Evolutionary conservation across 2,797 vertebrate species (phyloP), one percentile per base, ranked within the genome.

Genomic region (Ambastaia sidthimunki): DNA sequence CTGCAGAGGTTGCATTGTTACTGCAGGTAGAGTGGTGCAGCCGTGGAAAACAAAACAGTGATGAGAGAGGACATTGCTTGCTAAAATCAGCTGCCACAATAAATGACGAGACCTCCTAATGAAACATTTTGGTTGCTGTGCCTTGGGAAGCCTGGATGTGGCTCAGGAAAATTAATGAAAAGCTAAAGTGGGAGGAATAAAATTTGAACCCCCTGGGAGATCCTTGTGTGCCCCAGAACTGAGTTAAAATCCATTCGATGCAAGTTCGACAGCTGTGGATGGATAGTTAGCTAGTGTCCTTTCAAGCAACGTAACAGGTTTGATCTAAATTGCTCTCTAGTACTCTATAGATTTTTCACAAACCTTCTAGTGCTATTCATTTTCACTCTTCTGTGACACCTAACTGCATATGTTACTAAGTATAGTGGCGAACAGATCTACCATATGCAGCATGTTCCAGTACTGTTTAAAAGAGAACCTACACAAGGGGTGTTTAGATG

Each of bases 391-490:
- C 59, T 71, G 70, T 80, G 62, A 60, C 81, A 72, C 75, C 63
- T 34, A 66, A 84, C 91, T 90, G 89, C 87, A 86, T 86, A 83
- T 76, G 90, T 91, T 93, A 94, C 93, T 94, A 96, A 95, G 93
- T 95, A 94, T 93, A 96, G 94, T 90, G 90, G 89, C 73, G 89
- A 93, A 86, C 88, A 89, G 90, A 92, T 94, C 90, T 87, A 93
- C 93, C 91, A 92, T 93, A 89, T 92, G 93, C 90, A 94, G 95
- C 85, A 78, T 86, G 88, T 83, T 91, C 76, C 89, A 91, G 89
- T 91, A 93, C 93, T 88, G 93, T 94, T 90, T 90, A 89, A 91
- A 89, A 88, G 78, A 82, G 37, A 74, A 93, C 89, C 91, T 89
- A 92, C 88, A 76, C 28, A 72, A 57, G 65, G 65, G 69, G 63